These are phyloP conservation scores for Capromys pilorides DNA, from an alignment of 2,797 vertebrate species.

Conservation along the genomic window DNA sequence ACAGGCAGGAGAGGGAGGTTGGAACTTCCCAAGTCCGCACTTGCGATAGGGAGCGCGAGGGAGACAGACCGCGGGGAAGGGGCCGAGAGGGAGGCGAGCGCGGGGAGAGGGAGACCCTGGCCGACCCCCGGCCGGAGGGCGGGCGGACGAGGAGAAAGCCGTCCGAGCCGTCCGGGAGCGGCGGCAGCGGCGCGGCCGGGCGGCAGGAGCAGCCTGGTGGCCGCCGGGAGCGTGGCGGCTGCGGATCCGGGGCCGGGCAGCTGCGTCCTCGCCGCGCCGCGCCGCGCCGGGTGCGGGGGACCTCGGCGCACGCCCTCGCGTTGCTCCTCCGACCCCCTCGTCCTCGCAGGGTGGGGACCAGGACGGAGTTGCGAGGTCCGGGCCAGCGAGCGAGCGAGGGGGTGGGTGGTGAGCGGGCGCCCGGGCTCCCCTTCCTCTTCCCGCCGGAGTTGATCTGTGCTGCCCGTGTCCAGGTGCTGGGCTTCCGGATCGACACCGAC, in stretches of 20 bases:
- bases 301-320: neutral
- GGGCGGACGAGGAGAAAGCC: slow-evolving; percentile 47
- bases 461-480: slow-evolving; percentile 90
- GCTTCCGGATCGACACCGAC: slow-evolving; percentile 88
- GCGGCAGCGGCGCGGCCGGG: slow-evolving; percentile 69
- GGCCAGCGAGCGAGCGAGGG: slow-evolving; percentile 55
- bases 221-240: slow-evolving; percentile 56
- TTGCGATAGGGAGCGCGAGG: slow-evolving; percentile 82
- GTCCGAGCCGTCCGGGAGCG: slow-evolving; percentile 76
- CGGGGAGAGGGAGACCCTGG: slow-evolving; percentile 57
- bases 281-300: neutral
- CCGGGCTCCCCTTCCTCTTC: slow-evolving; percentile 53
- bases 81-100: slow-evolving; percentile 38
- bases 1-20: slow-evolving; percentile 88
- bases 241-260: slow-evolving; percentile 74
- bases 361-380: slow-evolving; percentile 69
- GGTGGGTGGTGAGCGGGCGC: slow-evolving; percentile 65
- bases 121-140: slow-evolving; percentile 33
- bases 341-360: neutral
- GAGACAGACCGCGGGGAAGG: neutral
- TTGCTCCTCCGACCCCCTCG: neutral
- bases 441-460: slow-evolving; percentile 81
- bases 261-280: slow-evolving; percentile 49
- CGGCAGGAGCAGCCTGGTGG: slow-evolving; percentile 8
- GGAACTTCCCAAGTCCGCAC: slow-evolving; percentile 88